Percentiles rank a stretch among this genome's conserved stretches.
phyloP scores from a whole-genome alignment of 2,797 vertebrate species.

The Acanthornis magna region DNA sequence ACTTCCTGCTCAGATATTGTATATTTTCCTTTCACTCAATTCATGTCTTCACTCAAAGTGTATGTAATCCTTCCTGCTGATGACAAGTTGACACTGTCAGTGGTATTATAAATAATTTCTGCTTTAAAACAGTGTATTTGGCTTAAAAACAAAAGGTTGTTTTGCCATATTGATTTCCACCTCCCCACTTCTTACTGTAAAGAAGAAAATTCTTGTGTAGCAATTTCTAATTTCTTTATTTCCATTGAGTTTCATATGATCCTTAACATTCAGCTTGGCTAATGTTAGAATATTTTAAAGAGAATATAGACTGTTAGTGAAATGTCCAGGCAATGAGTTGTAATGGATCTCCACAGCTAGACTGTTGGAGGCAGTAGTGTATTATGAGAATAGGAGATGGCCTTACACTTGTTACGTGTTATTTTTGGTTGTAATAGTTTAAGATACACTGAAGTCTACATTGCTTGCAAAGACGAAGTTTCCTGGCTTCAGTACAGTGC shows the following conservation, averaged over 20 bases:
- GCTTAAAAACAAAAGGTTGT: neutral
- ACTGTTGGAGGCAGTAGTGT: constrained; percentile 67
- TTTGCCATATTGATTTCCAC: neutral
- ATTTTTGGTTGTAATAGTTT: constrained; percentile 11
- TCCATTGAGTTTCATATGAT: neutral
- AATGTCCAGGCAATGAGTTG: neutral
- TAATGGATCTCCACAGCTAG: constrained; percentile 27
- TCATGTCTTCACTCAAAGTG: neutral
- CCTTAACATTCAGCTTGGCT: neutral
- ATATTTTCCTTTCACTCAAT: neutral
- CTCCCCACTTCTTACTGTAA: neutral
- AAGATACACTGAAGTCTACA: neutral
- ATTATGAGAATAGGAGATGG: constrained; percentile 42
- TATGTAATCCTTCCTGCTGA: neutral
- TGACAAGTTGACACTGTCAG: neutral
- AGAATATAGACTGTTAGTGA: neutral
- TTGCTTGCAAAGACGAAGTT: neutral
- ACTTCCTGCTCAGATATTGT: neutral
- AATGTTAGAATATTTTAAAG: neutral
- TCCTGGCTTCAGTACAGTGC: neutral
- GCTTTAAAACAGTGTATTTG: neutral
- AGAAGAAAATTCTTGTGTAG: neutral
- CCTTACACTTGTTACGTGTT: neutral
- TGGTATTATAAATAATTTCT: neutral
- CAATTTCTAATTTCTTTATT: neutral